These are phyloP conservation scores for Vollenhovia emeryi DNA, from an alignment of 1,140 invertebrate genomes.

Conservation along the genomic window DNA sequence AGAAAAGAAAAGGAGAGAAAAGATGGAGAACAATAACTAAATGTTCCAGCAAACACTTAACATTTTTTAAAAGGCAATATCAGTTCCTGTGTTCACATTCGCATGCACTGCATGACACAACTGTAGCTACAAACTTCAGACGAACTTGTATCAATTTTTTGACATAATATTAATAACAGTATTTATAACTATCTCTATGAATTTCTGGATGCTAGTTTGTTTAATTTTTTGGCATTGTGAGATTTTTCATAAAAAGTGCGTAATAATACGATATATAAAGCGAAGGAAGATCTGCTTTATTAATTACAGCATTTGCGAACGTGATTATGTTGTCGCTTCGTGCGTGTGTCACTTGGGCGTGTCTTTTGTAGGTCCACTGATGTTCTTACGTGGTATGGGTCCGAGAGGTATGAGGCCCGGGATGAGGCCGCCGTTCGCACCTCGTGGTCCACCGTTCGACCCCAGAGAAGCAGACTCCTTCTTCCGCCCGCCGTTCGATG, in stretches of 20 bases:
- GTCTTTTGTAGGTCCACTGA: constrained; percentile 81
- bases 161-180: neutral
- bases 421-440: constrained; percentile 81
- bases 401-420: constrained; percentile 82
- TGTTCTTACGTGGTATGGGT: constrained; percentile 85
- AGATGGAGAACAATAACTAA: neutral
- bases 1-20: neutral
- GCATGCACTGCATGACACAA: constrained; percentile 82
- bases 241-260: constrained; percentile 1
- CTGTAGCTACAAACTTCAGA: constrained; percentile 22
- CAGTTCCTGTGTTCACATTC: constrained; percentile 86
- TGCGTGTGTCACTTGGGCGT: constrained; percentile 19
- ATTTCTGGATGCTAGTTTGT: neutral
- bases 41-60: neutral
- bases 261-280: neutral
- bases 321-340: neutral
- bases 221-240: neutral
- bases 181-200: neutral
- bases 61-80: constrained; percentile 24
- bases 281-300: neutral
- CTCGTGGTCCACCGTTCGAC: constrained; percentile 81
- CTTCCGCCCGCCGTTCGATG: constrained; percentile 82
- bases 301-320: neutral
- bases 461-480: constrained; percentile 79
- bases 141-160: neutral